These are phyloP conservation scores for Alfaro cultratus DNA, from an alignment of 2,797 vertebrate species.

Conservation along the genomic window DNA sequence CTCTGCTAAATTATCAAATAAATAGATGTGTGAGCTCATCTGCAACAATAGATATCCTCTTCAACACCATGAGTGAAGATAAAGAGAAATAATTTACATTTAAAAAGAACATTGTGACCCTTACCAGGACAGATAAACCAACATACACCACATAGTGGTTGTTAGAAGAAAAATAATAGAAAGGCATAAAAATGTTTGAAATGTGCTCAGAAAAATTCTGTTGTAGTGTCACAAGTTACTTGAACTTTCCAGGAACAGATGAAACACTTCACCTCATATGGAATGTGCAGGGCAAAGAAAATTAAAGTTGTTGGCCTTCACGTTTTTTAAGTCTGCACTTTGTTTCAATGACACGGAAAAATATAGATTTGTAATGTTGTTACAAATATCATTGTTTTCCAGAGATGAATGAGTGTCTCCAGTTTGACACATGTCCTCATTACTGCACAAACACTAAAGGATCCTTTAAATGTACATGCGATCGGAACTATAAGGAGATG, in stretches of 20 bases:
- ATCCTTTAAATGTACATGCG: constrained; percentile 93
- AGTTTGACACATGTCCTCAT: constrained; percentile 93
- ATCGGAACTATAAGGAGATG: constrained; percentile 91
- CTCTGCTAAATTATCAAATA: no score
- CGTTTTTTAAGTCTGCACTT: background rate
- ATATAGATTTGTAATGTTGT: background rate
- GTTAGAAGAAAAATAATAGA: background rate
- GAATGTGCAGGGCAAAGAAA: background rate
- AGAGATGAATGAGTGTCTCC: constrained; percentile 96
- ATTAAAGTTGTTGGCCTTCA: background rate
- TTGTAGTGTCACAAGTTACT: background rate
- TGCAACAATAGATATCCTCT: no score
- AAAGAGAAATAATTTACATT: background rate
- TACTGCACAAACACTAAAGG: constrained; percentile 94
- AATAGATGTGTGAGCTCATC: no score
- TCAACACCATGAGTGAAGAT: background rate
- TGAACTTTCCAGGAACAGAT: constrained; percentile 1
- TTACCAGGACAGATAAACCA: background rate
- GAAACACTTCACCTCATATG: background rate
- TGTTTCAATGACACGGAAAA: background rate
- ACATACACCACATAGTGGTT: no score
- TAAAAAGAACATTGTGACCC: background rate
- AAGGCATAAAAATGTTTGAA: background rate
- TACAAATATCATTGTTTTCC: constrained; percentile 40
- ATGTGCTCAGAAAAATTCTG: background rate